Evolutionary conservation across 2,797 vertebrate species (phyloP).

Genomic region (Labroides dimidiatus): DNA sequence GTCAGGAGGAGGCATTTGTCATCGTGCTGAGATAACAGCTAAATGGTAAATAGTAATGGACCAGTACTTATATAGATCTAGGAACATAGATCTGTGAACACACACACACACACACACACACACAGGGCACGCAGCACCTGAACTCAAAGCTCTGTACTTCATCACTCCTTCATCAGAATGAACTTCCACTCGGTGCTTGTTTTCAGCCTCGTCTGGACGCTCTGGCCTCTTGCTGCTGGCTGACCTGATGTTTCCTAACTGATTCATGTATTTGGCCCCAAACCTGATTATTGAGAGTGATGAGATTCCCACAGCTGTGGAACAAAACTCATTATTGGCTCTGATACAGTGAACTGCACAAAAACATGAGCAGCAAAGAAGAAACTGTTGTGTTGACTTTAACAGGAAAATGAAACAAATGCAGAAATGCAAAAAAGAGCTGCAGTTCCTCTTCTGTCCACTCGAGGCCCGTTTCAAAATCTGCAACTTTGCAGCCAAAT

Average conservation of each 20-base stretch:
- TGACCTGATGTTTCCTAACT: background rate
- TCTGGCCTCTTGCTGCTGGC: background rate
- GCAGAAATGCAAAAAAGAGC: too few species aligned
- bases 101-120: constrained; percentile 1
- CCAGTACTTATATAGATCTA: too few species aligned
- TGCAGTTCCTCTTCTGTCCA: too few species aligned
- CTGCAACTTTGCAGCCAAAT: too few species aligned
- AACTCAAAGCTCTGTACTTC: constrained; percentile 48
- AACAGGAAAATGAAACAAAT: too few species aligned
- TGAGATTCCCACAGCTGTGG: background rate
- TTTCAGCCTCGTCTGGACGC: constrained; percentile 21
- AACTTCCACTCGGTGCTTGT: constrained; percentile 5
- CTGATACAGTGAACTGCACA: too few species aligned
- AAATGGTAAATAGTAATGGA: too few species aligned
- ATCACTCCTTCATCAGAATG: constrained; percentile 49
- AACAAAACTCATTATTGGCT: too few species aligned
- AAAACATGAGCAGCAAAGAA: too few species aligned
- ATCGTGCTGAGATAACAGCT: constrained; percentile 23
- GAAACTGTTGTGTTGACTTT: too few species aligned
- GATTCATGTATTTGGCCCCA: background rate
- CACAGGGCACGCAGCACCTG: constrained; percentile 7
- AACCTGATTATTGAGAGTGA: background rate
- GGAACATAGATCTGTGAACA: background rate
- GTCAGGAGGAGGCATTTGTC: constrained; percentile 28
- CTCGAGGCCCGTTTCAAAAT: too few species aligned